phyloP scores from a whole-genome alignment of 1,140 invertebrate species.

The Ceratina japonica region DNA sequence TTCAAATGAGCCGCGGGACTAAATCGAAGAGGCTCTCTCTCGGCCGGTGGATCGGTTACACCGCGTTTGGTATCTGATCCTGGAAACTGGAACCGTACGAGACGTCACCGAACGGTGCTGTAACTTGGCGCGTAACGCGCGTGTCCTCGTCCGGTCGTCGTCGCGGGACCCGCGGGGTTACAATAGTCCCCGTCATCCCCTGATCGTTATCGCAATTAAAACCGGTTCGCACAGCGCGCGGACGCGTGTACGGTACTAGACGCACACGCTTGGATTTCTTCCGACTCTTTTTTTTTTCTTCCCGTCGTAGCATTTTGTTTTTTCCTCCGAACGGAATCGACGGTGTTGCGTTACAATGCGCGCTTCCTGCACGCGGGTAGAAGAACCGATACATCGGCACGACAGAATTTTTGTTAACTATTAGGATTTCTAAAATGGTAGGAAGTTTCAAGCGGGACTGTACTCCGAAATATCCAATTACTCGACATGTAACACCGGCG shows the following conservation, averaged over 20 bases:
- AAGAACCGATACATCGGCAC: no score
- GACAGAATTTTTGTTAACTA: no score
- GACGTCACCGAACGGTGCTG: conserved; percentile 52
- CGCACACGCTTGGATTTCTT: neutral
- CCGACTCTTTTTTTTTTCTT: neutral
- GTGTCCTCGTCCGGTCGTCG: conserved; percentile 31
- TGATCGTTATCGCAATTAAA: conserved; percentile 54
- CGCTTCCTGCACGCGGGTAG: no score
- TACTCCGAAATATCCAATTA: neutral
- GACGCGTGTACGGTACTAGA: neutral
- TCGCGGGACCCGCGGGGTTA: conserved; percentile 17
- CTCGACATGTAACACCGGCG: neutral
- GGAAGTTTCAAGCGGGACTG: no score
- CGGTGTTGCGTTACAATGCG: conserved; percentile 15
- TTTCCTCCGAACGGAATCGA: neutral
- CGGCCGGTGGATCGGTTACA: conserved; percentile 69
- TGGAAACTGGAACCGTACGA: conserved; percentile 54
- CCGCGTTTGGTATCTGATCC: conserved; percentile 53
- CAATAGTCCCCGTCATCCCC: conserved; percentile 43
- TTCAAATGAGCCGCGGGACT: conserved; percentile 67
- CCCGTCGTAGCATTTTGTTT: neutral
- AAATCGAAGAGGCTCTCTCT: conserved; percentile 66
- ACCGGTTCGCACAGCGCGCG: conserved; percentile 29
- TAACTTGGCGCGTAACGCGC: conserved; percentile 53
- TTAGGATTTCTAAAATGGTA: no score